A percentile compares a stretch with the other conserved stretches of the same genome.
phyloP scores from a whole-genome alignment of 2,797 vertebrate genomes.

The Scolopax bukidnonensis region DNA sequence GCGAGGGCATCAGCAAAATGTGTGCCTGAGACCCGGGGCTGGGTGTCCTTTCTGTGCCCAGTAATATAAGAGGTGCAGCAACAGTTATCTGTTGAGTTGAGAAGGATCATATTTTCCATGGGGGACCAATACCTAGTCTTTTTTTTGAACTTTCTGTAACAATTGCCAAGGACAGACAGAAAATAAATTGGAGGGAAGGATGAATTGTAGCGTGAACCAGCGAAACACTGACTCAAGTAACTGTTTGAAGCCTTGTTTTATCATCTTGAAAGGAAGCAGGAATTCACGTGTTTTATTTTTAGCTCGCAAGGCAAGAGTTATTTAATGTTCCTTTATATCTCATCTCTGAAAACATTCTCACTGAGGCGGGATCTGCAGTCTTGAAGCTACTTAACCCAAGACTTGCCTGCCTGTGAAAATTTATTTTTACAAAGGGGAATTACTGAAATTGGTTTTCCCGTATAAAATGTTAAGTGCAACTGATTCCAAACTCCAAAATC shows the following conservation, averaged over 20 bases:
- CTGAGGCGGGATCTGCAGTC: background rate
- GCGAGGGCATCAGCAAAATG: background rate
- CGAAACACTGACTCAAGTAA: conserved; percentile 17
- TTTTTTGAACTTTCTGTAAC: background rate
- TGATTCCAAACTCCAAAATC: conserved; percentile 4
- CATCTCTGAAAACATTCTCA: conserved; percentile 29
- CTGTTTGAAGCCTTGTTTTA: conserved; percentile 36
- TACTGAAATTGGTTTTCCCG: conserved; percentile 7
- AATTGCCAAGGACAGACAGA: background rate
- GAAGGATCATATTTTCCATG: background rate
- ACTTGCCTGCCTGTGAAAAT: background rate
- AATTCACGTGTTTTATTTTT: conserved; percentile 63
- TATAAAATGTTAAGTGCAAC: conserved; percentile 44
- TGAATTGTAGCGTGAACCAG: background rate
- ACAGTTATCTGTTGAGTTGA: background rate
- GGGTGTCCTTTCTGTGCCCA: background rate
- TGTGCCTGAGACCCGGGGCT: background rate
- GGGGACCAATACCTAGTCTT: background rate
- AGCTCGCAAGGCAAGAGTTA: conserved; percentile 48
- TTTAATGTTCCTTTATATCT: conserved; percentile 43
- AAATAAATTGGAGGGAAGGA: background rate
- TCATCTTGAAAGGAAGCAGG: conserved; percentile 28
- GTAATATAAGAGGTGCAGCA: background rate
- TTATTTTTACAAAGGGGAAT: conserved; percentile 17
- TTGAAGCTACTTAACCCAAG: conserved; percentile 30